Conservation (phyloP, 2,797 vertebrate species). For the Zalophus californianus region DNA sequence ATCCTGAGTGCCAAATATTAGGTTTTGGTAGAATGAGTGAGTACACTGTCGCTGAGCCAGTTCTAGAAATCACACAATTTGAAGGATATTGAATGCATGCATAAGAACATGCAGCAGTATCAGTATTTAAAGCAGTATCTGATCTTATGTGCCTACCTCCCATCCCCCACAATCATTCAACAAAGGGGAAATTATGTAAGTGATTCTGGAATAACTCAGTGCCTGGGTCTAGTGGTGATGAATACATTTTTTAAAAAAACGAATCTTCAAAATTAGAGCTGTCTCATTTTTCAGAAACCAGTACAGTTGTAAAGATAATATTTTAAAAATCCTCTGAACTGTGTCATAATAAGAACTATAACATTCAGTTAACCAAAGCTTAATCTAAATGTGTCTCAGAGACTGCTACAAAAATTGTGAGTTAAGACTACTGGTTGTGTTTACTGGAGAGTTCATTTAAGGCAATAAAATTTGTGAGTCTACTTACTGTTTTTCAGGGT, state of each 20-base stretch:
- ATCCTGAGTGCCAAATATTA: constrained; percentile 3
- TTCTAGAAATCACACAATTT: neutral
- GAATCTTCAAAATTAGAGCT: constrained; percentile 31
- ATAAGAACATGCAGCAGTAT: neutral
- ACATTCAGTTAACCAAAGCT: constrained; percentile 42
- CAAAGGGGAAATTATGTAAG: neutral
- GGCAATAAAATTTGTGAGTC: constrained; percentile 7
- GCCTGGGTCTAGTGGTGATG: neutral
- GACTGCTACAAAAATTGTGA: constrained; percentile 33
- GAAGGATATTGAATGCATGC: neutral
- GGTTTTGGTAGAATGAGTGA: neutral
- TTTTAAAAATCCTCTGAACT: neutral
- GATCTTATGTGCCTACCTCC: neutral
- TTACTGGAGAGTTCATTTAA: neutral
- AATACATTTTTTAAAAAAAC: neutral
- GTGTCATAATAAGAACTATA: neutral
- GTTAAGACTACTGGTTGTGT: neutral
- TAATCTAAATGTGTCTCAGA: constrained; percentile 32
- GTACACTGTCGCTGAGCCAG: neutral
- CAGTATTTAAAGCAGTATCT: neutral
- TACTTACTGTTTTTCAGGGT: constrained; percentile 61
- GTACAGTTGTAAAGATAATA: neutral
- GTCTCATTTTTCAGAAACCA: constrained; percentile 40
- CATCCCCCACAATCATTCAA: neutral
- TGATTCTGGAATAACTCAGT: neutral